phyloP scores from a whole-genome alignment of 1,140 invertebrate genomes.

The Bradysia coprophila region DNA sequence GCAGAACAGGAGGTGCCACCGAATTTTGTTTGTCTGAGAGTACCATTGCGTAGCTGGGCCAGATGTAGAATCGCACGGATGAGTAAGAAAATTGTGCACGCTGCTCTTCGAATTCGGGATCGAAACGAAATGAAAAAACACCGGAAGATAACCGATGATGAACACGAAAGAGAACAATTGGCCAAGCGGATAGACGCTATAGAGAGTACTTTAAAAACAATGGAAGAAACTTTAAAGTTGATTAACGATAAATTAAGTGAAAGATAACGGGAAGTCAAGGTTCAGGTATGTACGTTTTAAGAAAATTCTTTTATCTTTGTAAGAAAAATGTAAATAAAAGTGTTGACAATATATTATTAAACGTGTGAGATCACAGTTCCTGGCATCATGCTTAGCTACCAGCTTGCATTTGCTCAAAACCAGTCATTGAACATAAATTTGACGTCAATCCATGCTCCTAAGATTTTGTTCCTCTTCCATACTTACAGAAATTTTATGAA shows the following conservation, averaged over 20 bases:
- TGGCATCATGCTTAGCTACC: no score
- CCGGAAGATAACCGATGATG: background rate
- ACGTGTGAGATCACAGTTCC: no score
- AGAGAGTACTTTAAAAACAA: background rate
- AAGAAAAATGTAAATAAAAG: no score
- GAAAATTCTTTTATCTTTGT: no score
- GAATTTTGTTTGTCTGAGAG: background rate
- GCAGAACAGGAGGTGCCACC: background rate
- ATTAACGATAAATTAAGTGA: background rate
- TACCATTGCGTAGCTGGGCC: background rate
- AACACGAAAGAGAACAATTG: background rate
- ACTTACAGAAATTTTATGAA: no score
- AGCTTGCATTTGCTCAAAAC: no score
- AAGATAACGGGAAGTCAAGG: no score
- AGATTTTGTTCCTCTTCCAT: no score
- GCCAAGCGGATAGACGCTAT: background rate
- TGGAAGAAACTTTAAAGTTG: background rate
- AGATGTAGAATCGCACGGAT: background rate
- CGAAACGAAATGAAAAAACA: background rate
- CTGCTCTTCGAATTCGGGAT: background rate
- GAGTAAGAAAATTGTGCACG: background rate
- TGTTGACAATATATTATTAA: no score
- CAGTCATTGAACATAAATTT: no score
- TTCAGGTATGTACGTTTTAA: no score
- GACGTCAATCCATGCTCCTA: no score